Evolutionary conservation across 2,113 vertebrate genomes (phyloP).

Genomic region (Eurypyga helias): DNA sequence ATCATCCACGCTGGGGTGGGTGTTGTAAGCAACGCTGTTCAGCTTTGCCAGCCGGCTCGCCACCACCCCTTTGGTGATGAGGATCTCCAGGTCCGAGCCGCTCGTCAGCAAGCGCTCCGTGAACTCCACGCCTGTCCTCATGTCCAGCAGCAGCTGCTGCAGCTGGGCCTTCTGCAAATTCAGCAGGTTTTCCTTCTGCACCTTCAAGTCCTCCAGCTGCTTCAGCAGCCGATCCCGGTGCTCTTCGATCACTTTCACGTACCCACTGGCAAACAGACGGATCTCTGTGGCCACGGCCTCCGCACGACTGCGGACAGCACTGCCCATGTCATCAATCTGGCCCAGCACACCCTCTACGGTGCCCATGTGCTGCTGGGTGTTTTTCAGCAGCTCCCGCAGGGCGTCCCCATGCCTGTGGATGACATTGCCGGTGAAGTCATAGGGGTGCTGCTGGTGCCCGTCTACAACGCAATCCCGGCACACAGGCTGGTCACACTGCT

Average conservation of each 20-base stretch:
- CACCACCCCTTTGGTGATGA: constrained; percentile 84
- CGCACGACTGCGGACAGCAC: constrained; percentile 50
- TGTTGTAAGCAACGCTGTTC: constrained; percentile 66
- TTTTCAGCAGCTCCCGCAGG: constrained; percentile 79
- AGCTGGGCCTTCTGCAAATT: constrained; percentile 87
- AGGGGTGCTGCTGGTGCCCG: constrained; percentile 84
- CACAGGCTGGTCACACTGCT: constrained; percentile 84
- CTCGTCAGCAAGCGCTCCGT: constrained; percentile 83
- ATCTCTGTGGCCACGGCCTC: constrained; percentile 79
- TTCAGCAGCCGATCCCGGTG: constrained; percentile 84
- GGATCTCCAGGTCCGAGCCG: constrained; percentile 87
- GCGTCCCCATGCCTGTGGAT: constrained; percentile 80
- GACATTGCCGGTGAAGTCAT: constrained; percentile 71
- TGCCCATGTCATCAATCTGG: constrained; percentile 72
- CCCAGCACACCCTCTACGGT: constrained; percentile 76
- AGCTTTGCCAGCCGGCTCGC: constrained; percentile 80
- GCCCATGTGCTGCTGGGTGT: constrained; percentile 77
- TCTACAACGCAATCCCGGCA: constrained; percentile 83
- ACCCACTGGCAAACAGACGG: constrained; percentile 77
- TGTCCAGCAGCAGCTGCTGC: constrained; percentile 87
- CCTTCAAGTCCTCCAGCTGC: constrained; percentile 82
- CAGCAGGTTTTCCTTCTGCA: constrained; percentile 84
- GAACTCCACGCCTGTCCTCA: constrained; percentile 82
- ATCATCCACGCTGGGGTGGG: constrained; percentile 40
- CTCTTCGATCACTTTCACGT: constrained; percentile 81